These are phyloP conservation scores for Oplegnathus fasciatus DNA, from an alignment of 2,113 vertebrate genomes.

Conservation along the genomic window DNA sequence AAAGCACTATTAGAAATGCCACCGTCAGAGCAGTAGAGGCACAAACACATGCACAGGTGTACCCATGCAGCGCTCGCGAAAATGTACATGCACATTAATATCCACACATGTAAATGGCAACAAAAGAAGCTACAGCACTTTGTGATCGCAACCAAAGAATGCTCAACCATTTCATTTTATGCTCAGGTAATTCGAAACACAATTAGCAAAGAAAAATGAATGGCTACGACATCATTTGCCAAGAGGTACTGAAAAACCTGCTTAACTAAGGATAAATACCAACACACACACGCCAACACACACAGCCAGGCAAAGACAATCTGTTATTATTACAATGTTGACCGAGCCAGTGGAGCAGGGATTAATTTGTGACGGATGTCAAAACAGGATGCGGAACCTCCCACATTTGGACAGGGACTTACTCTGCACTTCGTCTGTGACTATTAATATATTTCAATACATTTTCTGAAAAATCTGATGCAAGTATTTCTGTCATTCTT, in stretches of 20 bases:
- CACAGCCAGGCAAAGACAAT: not conserved
- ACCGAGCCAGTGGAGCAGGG: not conserved
- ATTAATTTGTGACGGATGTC: constrained; percentile 13
- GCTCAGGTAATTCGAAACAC: constrained; percentile 20
- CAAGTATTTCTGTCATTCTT: not conserved
- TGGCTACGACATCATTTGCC: not conserved
- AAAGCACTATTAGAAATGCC: constrained; percentile 70
- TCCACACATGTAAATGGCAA: constrained; percentile 1
- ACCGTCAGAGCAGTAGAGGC: constrained; percentile 57
- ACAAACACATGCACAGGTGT: constrained; percentile 35
- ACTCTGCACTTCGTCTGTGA: not conserved
- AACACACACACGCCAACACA: not conserved
- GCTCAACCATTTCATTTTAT: constrained; percentile 15
- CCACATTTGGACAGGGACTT: not conserved
- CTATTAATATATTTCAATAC: not conserved
- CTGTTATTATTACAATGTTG: not conserved
- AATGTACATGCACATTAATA: constrained; percentile 21
- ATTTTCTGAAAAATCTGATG: not conserved
- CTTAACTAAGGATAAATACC: constrained; percentile 24
- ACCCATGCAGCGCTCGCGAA: not conserved
- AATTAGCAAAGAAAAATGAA: constrained; percentile 31
- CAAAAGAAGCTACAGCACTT: constrained; percentile 8
- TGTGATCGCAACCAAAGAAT: constrained; percentile 9
- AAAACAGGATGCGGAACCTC: not conserved
- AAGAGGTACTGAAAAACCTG: constrained; percentile 19